Conservation (phyloP, 2,888 invertebrate species). For the Endomychus coccineus region DNA sequence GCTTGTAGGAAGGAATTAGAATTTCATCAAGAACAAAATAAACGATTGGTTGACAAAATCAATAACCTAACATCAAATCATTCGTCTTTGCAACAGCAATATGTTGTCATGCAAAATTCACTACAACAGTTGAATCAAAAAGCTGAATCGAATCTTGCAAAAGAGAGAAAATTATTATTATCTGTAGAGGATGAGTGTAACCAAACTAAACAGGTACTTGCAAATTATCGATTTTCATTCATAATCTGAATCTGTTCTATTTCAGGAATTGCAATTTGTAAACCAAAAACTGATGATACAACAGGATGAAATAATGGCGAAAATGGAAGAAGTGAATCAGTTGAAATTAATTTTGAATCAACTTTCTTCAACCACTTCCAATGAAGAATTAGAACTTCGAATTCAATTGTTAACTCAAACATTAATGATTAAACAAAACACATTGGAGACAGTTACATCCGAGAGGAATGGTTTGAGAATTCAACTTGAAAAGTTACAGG, state of each 20-base stretch:
- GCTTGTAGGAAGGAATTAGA: conserved; percentile 39
- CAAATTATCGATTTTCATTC: neutral
- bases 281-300: conserved; percentile 44
- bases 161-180: conserved; percentile 41
- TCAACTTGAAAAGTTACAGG: conserved; percentile 75
- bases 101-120: conserved; percentile 40
- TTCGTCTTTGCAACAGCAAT: conserved; percentile 37
- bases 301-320: conserved; percentile 38
- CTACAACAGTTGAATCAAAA: conserved; percentile 37
- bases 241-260: conserved; percentile 5
- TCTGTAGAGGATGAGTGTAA: conserved; percentile 44
- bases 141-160: conserved; percentile 39
- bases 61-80: conserved; percentile 45
- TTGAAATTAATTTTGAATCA: conserved; percentile 41
- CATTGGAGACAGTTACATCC: conserved; percentile 72
- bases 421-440: conserved; percentile 76
- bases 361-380: conserved; percentile 43
- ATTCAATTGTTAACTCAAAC: conserved; percentile 67
- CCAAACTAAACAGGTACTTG: conserved; percentile 30
- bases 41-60: conserved; percentile 45
- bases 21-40: conserved; percentile 42
- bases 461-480: conserved; percentile 79
- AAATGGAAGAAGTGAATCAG: conserved; percentile 39
- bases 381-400: conserved; percentile 45
- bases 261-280: conserved; percentile 40